Evolutionary conservation across 2,797 vertebrate species (phyloP), one percentile per base, ranked within the genome.

Genomic region (Poeciliopsis paucimaculata): DNA sequence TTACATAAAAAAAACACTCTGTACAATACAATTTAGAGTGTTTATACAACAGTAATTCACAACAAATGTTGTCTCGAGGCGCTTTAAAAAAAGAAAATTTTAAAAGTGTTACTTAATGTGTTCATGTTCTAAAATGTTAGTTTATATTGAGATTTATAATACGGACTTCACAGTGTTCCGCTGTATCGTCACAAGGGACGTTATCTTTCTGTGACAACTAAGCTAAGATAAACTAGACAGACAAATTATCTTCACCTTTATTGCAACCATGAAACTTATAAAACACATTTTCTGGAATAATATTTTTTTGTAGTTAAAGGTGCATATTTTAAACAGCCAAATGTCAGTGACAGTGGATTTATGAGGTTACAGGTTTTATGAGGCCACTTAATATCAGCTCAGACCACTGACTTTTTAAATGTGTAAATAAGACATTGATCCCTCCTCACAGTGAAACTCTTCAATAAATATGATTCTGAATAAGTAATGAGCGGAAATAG

Each of bases 351-450:
- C 82, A 86, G 86, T 82, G 90, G 91, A 94, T 94, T 90, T 66
- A 93, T 81, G 84, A 79, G 1, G 5, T 79, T 91, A 91, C 90
- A 82, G 91, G 84, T 85, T 94, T 95, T 92, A 92, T 89, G 39
- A 83, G 89, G 73, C 85, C 82, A 82, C 86, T 93, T 94, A 93
- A 95, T 93, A 88, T 83, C 81, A 71, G 82, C 83, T 87, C 72
- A 89, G 88, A 86, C 88, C 87, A 85, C 83, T 80, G 83, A 77
- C 87, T 89, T 86, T 90, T 87, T 89, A 89, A 93, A 93, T 90
- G 93, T 93, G 91, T 93, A 95, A 95, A 95, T 95, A 94, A 93
- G 89, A 89, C 94, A 94, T 94, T 92, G 93, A 95, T 95, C 91
- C 91, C 82, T 76, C 73, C 80, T 86, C 80, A 82, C 82, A 80